phyloP scores from a whole-genome alignment of 2,113 vertebrate species.

The Otus sunia region DNA sequence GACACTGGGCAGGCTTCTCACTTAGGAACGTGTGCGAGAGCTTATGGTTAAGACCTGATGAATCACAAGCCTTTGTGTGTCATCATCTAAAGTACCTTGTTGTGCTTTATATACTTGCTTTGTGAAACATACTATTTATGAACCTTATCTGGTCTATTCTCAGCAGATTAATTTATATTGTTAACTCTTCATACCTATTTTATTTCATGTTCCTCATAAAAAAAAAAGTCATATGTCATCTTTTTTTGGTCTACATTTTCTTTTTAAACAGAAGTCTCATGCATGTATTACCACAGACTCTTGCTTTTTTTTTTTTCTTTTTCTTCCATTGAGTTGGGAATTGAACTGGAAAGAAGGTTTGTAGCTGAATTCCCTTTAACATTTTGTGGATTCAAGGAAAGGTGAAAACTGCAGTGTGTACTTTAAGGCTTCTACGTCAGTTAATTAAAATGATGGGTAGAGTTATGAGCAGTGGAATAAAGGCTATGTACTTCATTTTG shows the following conservation, averaged over 20 bases:
- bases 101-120: not conserved
- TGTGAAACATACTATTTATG: not conserved
- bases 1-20: not conserved
- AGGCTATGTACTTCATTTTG: not conserved
- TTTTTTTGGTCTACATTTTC: not conserved
- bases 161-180: not conserved
- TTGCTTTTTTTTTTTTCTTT: not conserved
- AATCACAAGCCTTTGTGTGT: not conserved
- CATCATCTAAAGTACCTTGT: not conserved
- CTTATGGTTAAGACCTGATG: not conserved
- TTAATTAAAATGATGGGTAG: not conserved
- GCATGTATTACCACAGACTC: not conserved
- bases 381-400: not conserved
- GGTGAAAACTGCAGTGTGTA: not conserved
- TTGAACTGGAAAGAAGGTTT: not conserved
- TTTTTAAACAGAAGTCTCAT: not conserved
- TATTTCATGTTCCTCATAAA: not conserved
- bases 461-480: not conserved
- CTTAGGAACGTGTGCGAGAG: not conserved
- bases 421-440: not conserved
- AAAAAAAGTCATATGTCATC: not conserved
- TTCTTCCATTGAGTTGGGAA: not conserved
- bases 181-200: not conserved
- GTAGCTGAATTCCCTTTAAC: not conserved
- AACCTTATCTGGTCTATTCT: not conserved